phyloP scores from a whole-genome alignment of 2,888 invertebrate genomes.

The Unio pictorum region DNA sequence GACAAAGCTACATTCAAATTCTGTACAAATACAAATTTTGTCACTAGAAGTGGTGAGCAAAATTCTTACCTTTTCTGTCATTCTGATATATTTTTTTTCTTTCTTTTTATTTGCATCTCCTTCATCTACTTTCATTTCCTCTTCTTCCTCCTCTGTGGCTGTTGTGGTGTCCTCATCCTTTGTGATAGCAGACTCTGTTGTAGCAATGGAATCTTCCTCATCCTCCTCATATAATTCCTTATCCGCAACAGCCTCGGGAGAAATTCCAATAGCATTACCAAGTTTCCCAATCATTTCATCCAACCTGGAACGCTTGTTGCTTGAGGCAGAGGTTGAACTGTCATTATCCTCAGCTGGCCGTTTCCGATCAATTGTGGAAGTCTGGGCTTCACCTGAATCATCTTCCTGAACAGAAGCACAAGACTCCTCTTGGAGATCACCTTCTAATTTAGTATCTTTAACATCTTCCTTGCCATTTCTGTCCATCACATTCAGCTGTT shows the following conservation, averaged over 20 bases:
- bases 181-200: slow-evolving; percentile 25
- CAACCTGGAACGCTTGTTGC: slow-evolving; percentile 43
- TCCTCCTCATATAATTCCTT: slow-evolving; percentile 44
- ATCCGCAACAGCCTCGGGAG: slow-evolving; percentile 35
- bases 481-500: background rate
- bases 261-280: slow-evolving; percentile 38
- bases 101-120: slow-evolving; percentile 1
- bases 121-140: slow-evolving; percentile 15
- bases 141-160: slow-evolving; percentile 36
- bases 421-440: slow-evolving; percentile 1
- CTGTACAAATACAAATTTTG: too few species aligned
- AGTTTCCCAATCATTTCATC: slow-evolving; percentile 45
- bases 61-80: slow-evolving; percentile 14
- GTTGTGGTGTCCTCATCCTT: slow-evolving; percentile 27
- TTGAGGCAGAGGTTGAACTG: slow-evolving; percentile 12
- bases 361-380: slow-evolving; percentile 28
- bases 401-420: slow-evolving; percentile 1
- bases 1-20: too few species aligned
- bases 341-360: slow-evolving; percentile 31
- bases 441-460: slow-evolving; percentile 7
- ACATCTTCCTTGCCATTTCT: slow-evolving; percentile 3
- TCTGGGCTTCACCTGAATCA: slow-evolving; percentile 1
- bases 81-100: slow-evolving; percentile 2
- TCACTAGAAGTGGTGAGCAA: slow-evolving; percentile 13
- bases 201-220: slow-evolving; percentile 29